Percentiles rank a stretch among this genome's conserved stretches.
phyloP scores from a whole-genome alignment of 2,888 invertebrate genomes.

The Agonopterix heracliana region DNA sequence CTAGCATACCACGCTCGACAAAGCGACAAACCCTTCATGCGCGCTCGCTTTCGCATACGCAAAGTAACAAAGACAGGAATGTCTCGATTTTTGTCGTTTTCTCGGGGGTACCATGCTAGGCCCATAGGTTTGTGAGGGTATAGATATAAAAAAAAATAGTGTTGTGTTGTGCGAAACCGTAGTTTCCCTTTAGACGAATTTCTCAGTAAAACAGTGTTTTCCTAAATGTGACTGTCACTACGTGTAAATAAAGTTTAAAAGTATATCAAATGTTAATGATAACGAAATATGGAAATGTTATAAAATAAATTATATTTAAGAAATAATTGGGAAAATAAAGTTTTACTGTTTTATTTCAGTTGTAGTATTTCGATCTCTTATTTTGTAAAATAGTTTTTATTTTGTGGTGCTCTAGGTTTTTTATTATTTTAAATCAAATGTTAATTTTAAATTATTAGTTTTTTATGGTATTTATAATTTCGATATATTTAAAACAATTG shows the following conservation, averaged over 20 bases:
- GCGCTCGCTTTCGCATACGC: no score
- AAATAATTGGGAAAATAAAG: background rate
- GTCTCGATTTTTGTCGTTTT: no score
- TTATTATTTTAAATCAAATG: conserved; percentile 17
- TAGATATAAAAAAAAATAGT: no score
- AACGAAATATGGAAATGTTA: background rate
- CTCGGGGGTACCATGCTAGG: no score
- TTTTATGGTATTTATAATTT: conserved; percentile 16
- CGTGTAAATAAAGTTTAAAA: background rate
- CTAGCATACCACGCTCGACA: no score
- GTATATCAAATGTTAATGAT: conserved; percentile 4
- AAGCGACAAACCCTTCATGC: no score
- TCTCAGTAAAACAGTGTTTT: no score
- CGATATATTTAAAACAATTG: conserved; percentile 18
- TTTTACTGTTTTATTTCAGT: conserved; percentile 3
- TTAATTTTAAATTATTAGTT: conserved; percentile 14
- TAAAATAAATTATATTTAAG: background rate
- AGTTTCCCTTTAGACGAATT: no score
- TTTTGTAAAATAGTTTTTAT: conserved; percentile 14
- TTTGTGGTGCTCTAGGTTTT: conserved; percentile 19
- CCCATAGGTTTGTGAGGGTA: no score
- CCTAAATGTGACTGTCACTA: no score
- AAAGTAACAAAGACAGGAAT: no score
- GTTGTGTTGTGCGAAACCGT: no score
- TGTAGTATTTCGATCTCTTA: conserved; percentile 19